These are phyloP conservation scores for Pedetes capensis DNA, from an alignment of 2,113 vertebrate genomes.

Conservation along the genomic window DNA sequence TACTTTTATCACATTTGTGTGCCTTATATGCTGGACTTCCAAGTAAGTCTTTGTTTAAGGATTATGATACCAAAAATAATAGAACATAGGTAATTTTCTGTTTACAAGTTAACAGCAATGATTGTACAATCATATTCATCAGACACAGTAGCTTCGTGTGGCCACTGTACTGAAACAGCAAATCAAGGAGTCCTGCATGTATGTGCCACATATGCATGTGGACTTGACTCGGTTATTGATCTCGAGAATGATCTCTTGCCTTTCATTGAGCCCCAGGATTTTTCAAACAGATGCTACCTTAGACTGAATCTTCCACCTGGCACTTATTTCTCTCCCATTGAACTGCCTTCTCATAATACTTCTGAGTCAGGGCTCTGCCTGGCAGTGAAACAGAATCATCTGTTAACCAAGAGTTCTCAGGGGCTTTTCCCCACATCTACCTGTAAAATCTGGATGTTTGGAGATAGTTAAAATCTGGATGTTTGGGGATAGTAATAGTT, in stretches of 20 bases:
- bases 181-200: neutral
- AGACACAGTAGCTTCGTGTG: neutral
- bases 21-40: neutral
- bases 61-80: neutral
- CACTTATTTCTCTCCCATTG: neutral
- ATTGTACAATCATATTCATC: neutral
- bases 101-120: neutral
- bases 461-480: neutral
- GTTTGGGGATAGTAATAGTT: neutral
- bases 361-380: neutral
- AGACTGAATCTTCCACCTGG: neutral
- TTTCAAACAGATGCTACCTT: neutral
- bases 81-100: neutral
- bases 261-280: neutral
- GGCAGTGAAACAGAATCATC: neutral
- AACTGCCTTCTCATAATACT: neutral
- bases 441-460: neutral
- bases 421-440: neutral
- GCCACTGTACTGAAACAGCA: neutral
- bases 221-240: neutral
- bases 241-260: no score
- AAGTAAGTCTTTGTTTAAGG: neutral
- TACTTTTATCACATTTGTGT: neutral
- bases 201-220: accelerated
- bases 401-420: neutral